Evolutionary conservation across 2,113 vertebrate species (phyloP), one percentile per base, ranked within the genome.

Genomic region (Gymnocephalus cernua): DNA sequence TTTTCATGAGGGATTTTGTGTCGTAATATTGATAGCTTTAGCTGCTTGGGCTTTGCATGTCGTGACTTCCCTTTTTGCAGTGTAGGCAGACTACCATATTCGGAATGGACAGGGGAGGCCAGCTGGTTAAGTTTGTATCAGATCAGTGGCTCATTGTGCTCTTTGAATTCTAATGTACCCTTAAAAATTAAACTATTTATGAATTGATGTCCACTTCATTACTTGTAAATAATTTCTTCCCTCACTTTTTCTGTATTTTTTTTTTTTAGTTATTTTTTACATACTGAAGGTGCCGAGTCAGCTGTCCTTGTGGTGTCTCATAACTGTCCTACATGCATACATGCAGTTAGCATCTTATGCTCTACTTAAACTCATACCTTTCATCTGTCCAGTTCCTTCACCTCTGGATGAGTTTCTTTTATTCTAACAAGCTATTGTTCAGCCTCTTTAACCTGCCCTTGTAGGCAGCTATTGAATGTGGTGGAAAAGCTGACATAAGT

Each of bases 21-120:
- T 25, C 18, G 44, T 56, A 45, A 29, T 35, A 27, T 41, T 21
- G 2, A 38, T 50, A 0, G 6, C 18, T 65, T 3, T 18, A 21
- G 7, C 27, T 48, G 73, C 12, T 65, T 0, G 2, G 4, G 12
- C 25, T 56, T 65, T 18, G 23, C 13, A 35, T 38, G 75, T 77
- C 64, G 54, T 77, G 75, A 68, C n/a, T 15, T 61, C 10, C 6
- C 41, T 25, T 67, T 19, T n/a, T 65, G 51, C 69, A 66, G 59
- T 64, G 77, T 15, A 16, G 25, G 53, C 78, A 41, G 41, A 65
- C 9, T 15, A 12, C 4, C 45, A 59, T 21, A 0, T 2, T 6
- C 25, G 57, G 19, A 45, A 45, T 29, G 62, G 0, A 13, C 27
- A 25, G 8, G 16, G 16, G 32, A 21, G 3, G 11, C n/a, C 1